These are phyloP conservation scores for Hydra vulgaris DNA, from an alignment of 30 jellyfish, hydroid and myxozoan species.

Conservation along the genomic window DNA sequence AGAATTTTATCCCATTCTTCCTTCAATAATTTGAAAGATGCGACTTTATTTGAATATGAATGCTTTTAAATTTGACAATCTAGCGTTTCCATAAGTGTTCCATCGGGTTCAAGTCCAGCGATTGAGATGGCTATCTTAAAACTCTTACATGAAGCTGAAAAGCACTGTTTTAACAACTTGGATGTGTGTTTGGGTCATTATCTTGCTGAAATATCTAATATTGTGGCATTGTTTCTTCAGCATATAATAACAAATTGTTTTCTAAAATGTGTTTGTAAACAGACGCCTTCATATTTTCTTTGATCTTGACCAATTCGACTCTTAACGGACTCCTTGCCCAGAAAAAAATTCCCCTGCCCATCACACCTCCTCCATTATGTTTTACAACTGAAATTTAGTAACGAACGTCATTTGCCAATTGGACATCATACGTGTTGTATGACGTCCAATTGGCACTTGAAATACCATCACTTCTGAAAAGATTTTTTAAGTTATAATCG, in stretches of 20 bases:
- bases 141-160: neutral
- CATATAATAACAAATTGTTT: neutral
- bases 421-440: too few species aligned
- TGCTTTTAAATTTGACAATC: neutral
- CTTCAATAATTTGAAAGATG: neutral
- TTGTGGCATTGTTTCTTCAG: neutral
- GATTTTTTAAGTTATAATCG: too few species aligned
- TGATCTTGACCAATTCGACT: neutral
- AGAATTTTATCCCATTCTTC: neutral
- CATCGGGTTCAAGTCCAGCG: neutral
- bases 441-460: too few species aligned
- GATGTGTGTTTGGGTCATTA: neutral
- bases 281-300: neutral
- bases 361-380: neutral
- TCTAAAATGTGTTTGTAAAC: neutral
- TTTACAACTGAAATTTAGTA: neutral
- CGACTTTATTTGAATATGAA: neutral
- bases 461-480: neutral
- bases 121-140: neutral
- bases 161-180: neutral
- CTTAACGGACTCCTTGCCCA: neutral
- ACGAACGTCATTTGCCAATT: neutral
- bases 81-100: neutral
- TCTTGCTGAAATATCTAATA: neutral
- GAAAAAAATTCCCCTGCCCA: neutral